Evolutionary conservation across 2,888 invertebrate species (phyloP).

Genomic region (Leptinotarsa tumamoca): DNA sequence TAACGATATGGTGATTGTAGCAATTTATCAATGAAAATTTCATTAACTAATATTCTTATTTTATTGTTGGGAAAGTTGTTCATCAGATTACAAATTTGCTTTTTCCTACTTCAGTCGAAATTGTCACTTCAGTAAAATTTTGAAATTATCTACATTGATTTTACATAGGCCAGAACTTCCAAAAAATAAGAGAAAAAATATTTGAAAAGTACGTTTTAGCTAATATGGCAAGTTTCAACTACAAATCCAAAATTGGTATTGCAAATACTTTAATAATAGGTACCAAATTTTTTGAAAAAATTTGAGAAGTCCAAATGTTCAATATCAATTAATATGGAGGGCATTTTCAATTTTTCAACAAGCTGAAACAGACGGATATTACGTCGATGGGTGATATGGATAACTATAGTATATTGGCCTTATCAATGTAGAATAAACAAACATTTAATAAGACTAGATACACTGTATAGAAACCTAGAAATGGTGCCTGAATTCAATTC

Average conservation of each 20-base stretch:
- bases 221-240: neutral
- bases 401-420: neutral
- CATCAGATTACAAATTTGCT: neutral
- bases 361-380: neutral
- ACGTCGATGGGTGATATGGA: neutral
- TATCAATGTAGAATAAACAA: conserved; percentile 5
- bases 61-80: neutral
- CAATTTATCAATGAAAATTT: neutral
- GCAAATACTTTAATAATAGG: neutral
- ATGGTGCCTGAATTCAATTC: neutral
- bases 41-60: too few species aligned
- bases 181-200: neutral
- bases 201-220: neutral
- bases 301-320: neutral
- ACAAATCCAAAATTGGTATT: neutral
- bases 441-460: conserved; percentile 15
- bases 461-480: neutral
- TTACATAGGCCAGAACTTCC: neutral
- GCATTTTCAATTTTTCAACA: neutral
- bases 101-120: neutral
- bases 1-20: neutral
- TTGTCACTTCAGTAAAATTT: neutral
- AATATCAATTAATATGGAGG: neutral
- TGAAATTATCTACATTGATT: neutral
- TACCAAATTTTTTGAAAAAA: neutral